These are phyloP conservation scores for Campoplex nolae DNA, from an alignment of 2,888 invertebrate species.

Conservation along the genomic window DNA sequence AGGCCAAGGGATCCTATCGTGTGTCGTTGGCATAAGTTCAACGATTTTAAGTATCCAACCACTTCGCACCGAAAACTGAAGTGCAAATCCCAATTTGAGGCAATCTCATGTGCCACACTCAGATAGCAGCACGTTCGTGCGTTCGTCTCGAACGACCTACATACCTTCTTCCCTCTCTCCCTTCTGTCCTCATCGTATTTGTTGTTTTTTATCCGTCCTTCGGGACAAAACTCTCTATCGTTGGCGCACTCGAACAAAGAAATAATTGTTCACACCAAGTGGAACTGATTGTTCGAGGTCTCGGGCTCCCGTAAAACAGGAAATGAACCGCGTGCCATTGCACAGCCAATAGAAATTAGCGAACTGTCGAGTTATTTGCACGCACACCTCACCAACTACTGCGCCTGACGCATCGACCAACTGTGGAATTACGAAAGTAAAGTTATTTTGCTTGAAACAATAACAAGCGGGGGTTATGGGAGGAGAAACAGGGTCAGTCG, in stretches of 20 bases:
- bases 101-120: constrained; percentile 14
- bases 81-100: constrained; percentile 17
- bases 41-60: constrained; percentile 65
- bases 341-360: constrained; percentile 22
- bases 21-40: constrained; percentile 75
- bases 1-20: constrained; percentile 61
- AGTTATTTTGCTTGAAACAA: neutral
- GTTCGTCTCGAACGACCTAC: constrained; percentile 60
- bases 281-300: constrained; percentile 63
- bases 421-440: neutral
- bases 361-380: constrained; percentile 26
- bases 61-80: constrained; percentile 45
- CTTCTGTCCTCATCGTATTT: neutral
- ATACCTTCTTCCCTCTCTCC: constrained; percentile 47
- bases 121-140: constrained; percentile 46
- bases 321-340: constrained; percentile 39
- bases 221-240: neutral
- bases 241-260: constrained; percentile 41
- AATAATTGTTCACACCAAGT: constrained; percentile 52
- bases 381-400: constrained; percentile 23
- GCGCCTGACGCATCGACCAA: constrained; percentile 19
- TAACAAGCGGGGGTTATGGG: neutral
- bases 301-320: constrained; percentile 34
- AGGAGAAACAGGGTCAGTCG: neutral
- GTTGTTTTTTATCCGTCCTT: constrained; percentile 4